Percentiles rank a stretch among this genome's conserved stretches.
Evolutionary conservation across 2,888 invertebrate genomes (phyloP).

Genomic region (Lycia hirtaria): DNA sequence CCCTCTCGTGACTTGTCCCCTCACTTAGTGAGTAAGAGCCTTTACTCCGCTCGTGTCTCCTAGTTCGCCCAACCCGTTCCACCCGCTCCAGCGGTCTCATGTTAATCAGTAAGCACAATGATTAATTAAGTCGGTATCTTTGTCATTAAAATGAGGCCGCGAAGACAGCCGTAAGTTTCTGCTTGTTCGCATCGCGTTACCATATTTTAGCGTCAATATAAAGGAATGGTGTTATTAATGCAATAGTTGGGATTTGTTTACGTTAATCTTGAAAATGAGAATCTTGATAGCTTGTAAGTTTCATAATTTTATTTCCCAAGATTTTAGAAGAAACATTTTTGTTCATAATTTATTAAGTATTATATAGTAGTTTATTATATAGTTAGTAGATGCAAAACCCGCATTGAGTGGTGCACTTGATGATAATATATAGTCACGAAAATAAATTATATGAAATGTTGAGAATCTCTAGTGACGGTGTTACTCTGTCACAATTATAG

Average conservation of each 20-base stretch:
- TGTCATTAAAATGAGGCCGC: constrained; percentile 77
- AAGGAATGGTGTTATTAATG: constrained; percentile 6
- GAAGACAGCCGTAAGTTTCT: constrained; percentile 30
- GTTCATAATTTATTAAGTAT: too few relatives aligned
- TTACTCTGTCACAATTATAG: too few relatives aligned
- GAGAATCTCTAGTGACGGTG: too few relatives aligned
- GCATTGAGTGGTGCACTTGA: too few relatives aligned
- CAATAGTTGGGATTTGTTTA: constrained; percentile 3
- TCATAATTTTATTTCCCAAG: too few relatives aligned
- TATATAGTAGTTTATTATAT: too few relatives aligned
- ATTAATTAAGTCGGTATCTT: constrained; percentile 81
- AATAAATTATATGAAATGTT: too few relatives aligned
- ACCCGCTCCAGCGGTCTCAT: constrained; percentile 66
- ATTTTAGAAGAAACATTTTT: too few relatives aligned
- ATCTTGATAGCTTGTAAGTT: too few relatives aligned
- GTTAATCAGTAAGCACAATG: constrained; percentile 79
- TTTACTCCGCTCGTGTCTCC: constrained; percentile 12
- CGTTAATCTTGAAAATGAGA: background rate
- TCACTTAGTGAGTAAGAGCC: background rate
- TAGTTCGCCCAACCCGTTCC: constrained; percentile 39
- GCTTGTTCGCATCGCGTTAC: constrained; percentile 15
- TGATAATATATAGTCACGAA: too few relatives aligned
- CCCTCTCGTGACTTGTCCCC: too few relatives aligned
- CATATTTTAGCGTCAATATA: constrained; percentile 21
- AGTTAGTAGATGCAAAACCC: too few relatives aligned